phyloP scores from a whole-genome alignment of 2,888 invertebrate species.

The Oxyteleia sp. region DNA sequence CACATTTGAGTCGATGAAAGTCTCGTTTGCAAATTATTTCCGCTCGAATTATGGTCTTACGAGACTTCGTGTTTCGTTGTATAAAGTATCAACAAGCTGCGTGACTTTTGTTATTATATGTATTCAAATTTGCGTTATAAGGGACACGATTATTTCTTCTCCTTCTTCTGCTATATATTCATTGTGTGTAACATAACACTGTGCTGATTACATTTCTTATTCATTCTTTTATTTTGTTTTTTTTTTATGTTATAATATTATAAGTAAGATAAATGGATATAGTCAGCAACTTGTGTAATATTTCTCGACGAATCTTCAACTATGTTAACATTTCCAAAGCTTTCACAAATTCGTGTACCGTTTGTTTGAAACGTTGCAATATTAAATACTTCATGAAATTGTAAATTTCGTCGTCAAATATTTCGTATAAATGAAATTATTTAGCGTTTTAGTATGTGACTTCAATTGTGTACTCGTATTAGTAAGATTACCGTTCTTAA shows the following conservation, averaged over 20 bases:
- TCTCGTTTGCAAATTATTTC: background rate
- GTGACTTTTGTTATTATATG: constrained; percentile 5
- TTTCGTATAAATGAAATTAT: background rate
- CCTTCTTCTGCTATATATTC: background rate
- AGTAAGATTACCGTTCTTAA: background rate
- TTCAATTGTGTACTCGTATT: background rate
- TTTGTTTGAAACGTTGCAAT: background rate
- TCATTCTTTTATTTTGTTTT: background rate
- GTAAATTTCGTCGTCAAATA: constrained; percentile 4
- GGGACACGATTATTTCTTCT: background rate
- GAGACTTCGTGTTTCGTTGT: background rate
- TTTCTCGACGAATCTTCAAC: background rate
- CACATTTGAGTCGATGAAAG: no score
- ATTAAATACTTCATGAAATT: background rate
- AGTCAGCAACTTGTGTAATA: constrained; percentile 8
- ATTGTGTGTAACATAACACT: constrained; percentile 1
- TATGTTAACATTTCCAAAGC: constrained; percentile 6
- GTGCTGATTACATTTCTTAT: background rate
- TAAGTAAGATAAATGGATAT: background rate
- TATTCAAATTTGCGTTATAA: background rate
- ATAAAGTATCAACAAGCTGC: background rate
- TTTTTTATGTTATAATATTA: background rate
- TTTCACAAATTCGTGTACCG: background rate
- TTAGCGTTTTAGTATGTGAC: background rate
- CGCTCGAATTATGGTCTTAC: background rate